Base-by-base conservation (phyloP, 1,140 invertebrate genomes). In the Drosophila nikananu region DNA sequence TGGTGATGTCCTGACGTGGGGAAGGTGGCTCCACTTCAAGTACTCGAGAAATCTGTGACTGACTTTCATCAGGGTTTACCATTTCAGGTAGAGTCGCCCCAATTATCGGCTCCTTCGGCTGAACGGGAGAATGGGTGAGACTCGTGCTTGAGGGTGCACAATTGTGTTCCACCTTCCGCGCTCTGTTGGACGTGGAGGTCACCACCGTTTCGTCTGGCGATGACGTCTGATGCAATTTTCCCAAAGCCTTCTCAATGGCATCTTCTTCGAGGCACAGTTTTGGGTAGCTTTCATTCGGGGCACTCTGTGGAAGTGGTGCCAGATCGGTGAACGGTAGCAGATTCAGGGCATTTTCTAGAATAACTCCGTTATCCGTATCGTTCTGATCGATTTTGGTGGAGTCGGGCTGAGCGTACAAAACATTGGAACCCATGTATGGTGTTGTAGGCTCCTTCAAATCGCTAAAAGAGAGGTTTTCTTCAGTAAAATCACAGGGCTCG, bases 321-420 rank as follows among this genome's bases (percentile, higher is more conserved):
- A 32, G 32, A 17, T 67, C 42, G 5, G 25, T 71, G 3, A 27
- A 64, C 8, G 46, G 54, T 9, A 64, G 17, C 10, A 55, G 25
- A 41, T 52, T 67, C 41, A 79, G 51, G 4, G 58, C 57, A 15
- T 48, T 41, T 44, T 79, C 64, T 9, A 51, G 54, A 19, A 42
- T 55, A 30, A 60, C 21, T 4, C 80, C 83, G 10, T 81, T 76
- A 12, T 49, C 74, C 13, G 77, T 65, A 17, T 86, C 83, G 15
- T 44, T 81, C 15, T 90, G 74, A 32, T 90, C 84, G 12, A 81
- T 17, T 48, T 84, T 79, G 4, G 86, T 89, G 8, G 84, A 89
- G 41, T 89, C 84, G 5, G 84, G 84, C 25, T 81, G 74, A 5
- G 78, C 84, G 44, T 81, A 90, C 42, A 89, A 65, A 12, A 89